phyloP scores from a whole-genome alignment of 2,113 vertebrate species.

The Salvelinus namaycush region DNA sequence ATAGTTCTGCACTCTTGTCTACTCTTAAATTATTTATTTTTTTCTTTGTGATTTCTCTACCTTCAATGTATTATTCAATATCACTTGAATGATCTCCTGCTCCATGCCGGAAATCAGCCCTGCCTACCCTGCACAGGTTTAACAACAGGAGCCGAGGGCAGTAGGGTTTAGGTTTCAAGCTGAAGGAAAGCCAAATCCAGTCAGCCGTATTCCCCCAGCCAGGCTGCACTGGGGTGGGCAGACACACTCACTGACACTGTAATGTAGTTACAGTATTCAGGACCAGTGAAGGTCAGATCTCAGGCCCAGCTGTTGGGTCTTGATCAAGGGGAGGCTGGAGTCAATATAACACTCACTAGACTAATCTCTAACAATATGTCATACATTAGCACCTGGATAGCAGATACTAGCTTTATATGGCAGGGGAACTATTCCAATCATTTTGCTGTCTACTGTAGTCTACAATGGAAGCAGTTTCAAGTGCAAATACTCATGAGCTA shows the following conservation, averaged over 20 bases:
- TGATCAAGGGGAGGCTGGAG: neutral
- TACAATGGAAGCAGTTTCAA: too few relatives aligned
- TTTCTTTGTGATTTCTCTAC: neutral
- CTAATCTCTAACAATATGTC: neutral
- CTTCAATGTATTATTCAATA: neutral
- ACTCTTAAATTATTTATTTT: too few relatives aligned
- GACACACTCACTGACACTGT: neutral
- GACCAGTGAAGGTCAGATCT: neutral
- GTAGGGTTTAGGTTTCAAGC: neutral
- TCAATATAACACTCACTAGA: too few relatives aligned
- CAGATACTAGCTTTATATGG: neutral
- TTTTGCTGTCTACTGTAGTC: too few relatives aligned
- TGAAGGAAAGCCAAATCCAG: neutral
- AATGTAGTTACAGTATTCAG: neutral
- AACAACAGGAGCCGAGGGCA: neutral
- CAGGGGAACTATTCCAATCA: neutral
- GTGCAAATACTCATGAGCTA: neutral
- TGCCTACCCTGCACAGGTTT: neutral
- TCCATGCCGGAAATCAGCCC: neutral
- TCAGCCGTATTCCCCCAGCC: conserved; percentile 1
- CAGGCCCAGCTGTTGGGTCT: neutral
- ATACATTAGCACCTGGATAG: neutral
- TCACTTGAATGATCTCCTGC: neutral
- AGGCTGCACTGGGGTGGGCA: neutral
- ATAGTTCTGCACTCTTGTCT: too few relatives aligned